Percentiles rank a stretch among this genome's conserved stretches.
Conservation (phyloP, 2,797 vertebrate species). For the Protonibea diacanthus region DNA sequence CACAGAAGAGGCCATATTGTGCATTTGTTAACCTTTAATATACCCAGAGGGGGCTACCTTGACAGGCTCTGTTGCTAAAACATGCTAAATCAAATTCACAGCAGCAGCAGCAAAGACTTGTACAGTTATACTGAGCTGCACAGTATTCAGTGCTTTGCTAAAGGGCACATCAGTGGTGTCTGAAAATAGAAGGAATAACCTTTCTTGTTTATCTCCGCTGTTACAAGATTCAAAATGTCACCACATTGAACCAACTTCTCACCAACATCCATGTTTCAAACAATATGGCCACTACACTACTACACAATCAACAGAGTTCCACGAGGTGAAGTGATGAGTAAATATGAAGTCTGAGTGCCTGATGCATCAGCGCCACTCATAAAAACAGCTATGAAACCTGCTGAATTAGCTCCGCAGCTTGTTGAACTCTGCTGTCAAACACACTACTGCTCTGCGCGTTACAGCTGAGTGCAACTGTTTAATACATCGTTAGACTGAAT, state of each 20-base stretch:
- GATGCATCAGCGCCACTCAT: conserved; percentile 30
- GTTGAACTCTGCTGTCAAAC: conserved; percentile 40
- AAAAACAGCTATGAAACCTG: conserved; percentile 23
- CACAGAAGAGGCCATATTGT: conserved; percentile 1
- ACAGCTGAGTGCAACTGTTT: background rate
- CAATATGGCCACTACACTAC: background rate
- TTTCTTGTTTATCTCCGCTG: background rate
- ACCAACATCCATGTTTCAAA: conserved; percentile 3
- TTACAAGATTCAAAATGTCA: conserved; percentile 28
- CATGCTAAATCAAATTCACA: background rate
- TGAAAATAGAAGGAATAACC: conserved; percentile 4
- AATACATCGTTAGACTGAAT: conserved; percentile 9
- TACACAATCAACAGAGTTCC: conserved; percentile 4
- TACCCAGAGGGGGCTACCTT: background rate
- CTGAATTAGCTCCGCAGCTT: conserved; percentile 13
- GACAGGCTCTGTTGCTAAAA: conserved; percentile 2
- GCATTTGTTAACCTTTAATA: conserved; percentile 47
- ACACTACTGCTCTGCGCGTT: conserved; percentile 7
- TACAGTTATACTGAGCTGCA: background rate
- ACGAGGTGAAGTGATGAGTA: conserved; percentile 1
- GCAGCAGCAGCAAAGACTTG: background rate
- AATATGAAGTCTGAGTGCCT: conserved; percentile 1
- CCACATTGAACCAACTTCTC: conserved; percentile 21
- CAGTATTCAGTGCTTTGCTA: conserved; percentile 7
- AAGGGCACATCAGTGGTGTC: conserved; percentile 13